phyloP scores from a whole-genome alignment of 2,888 invertebrate genomes.

The Hypomecis atomaria region DNA sequence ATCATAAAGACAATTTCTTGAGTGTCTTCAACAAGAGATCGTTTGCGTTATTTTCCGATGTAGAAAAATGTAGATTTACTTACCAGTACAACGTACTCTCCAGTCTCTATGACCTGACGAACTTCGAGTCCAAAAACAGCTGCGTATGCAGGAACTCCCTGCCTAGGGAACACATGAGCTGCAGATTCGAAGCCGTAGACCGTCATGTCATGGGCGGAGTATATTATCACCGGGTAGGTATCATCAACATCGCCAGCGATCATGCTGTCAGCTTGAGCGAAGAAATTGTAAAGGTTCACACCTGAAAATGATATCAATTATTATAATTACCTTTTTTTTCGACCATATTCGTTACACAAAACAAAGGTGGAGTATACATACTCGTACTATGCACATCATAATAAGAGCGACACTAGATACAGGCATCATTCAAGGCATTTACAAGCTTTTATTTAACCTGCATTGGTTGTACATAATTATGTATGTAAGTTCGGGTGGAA shows the following conservation, averaged over 20 bases:
- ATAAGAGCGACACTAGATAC: no score
- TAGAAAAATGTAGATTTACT: constrained; percentile 39
- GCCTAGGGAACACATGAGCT: constrained; percentile 37
- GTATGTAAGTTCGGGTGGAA: no score
- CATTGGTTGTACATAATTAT: no score
- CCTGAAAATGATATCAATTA: not conserved
- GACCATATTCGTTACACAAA: no score
- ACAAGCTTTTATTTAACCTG: no score
- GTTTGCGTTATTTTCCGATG: no score
- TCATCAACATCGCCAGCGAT: constrained; percentile 44
- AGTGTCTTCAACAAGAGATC: no score
- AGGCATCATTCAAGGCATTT: no score
- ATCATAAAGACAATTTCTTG: no score
- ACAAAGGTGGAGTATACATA: no score
- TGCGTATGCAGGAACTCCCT: constrained; percentile 49
- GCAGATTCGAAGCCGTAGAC: constrained; percentile 44
- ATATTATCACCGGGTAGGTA: constrained; percentile 44
- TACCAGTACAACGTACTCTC: constrained; percentile 54
- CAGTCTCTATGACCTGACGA: constrained; percentile 44
- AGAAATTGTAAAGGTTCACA: constrained; percentile 39
- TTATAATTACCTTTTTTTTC: no score
- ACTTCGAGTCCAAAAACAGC: constrained; percentile 51
- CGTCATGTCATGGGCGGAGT: constrained; percentile 54
- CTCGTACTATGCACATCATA: no score
- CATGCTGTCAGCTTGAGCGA: constrained; percentile 38